phyloP scores from a whole-genome alignment of 2,113 vertebrate genomes.

The Chrysemys picta region DNA sequence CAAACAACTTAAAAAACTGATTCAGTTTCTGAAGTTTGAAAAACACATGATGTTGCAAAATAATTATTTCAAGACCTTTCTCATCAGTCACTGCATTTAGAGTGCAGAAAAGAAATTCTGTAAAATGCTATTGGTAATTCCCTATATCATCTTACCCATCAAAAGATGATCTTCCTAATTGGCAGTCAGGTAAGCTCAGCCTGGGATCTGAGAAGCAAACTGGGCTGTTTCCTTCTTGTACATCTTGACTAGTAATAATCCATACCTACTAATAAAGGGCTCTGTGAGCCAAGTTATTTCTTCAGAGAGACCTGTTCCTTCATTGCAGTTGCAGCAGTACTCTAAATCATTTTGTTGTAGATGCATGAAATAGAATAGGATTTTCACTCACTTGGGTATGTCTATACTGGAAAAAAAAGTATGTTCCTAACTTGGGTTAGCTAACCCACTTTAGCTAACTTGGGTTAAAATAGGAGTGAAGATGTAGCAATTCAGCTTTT shows the following conservation, averaged over 20 bases:
- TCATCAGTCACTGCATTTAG: not conserved
- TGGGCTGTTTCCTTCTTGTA: not conserved
- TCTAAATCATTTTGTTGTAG: not conserved
- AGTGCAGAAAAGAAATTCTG: not conserved
- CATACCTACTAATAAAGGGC: not conserved
- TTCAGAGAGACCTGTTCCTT: not conserved
- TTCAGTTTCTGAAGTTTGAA: constrained; percentile 40
- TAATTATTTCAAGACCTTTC: constrained; percentile 40
- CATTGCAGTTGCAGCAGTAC: not conserved
- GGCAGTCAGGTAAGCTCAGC: not conserved
- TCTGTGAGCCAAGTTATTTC: not conserved
- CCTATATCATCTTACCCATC: not conserved
- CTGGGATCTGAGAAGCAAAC: not conserved
- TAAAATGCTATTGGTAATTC: not conserved
- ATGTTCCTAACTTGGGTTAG: not conserved
- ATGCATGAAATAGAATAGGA: not conserved
- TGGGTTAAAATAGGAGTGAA: not conserved
- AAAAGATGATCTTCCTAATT: accelerated
- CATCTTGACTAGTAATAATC: not conserved
- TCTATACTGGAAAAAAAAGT: not conserved
- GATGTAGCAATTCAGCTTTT: not conserved
- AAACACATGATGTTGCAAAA: constrained; percentile 25
- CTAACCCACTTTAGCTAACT: not conserved
- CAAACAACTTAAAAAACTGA: constrained; percentile 7
- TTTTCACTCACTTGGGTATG: not conserved